Percentiles rank a stretch among this genome's conserved stretches.
These are phyloP conservation scores for Diorhabda sublineata DNA, from an alignment of 1,140 invertebrate genomes.

Conservation along the genomic window DNA sequence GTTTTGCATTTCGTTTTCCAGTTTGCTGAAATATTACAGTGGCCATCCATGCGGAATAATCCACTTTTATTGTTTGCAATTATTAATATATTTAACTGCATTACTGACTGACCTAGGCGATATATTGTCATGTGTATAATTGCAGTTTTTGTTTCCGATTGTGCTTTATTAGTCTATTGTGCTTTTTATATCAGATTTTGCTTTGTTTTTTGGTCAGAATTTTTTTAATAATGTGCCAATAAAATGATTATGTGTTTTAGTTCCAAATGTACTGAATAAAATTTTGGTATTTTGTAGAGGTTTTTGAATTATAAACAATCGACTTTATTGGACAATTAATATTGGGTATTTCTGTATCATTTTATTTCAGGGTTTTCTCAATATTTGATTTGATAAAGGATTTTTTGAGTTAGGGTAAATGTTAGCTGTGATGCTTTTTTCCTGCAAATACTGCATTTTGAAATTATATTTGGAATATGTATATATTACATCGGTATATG, in stretches of 20 bases:
- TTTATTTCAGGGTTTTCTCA: no score
- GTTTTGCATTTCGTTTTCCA: constrained; percentile 29
- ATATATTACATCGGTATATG: no score
- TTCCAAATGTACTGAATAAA: constrained; percentile 12
- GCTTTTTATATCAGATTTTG: constrained; percentile 44
- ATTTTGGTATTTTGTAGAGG: background rate
- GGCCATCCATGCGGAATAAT: constrained; percentile 41
- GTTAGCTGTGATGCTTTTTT: no score
- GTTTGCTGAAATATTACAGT: constrained; percentile 30
- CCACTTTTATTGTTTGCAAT: constrained; percentile 44
- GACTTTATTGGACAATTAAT: no score
- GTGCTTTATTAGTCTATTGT: constrained; percentile 43
- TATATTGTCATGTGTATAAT: constrained; percentile 43
- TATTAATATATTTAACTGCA: constrained; percentile 45
- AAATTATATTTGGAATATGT: no score
- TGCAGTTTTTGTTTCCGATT: constrained; percentile 43
- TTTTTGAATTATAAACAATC: no score
- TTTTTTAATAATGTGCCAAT: constrained; percentile 43
- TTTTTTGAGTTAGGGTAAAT: no score
- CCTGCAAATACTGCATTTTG: no score
- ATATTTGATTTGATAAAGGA: no score
- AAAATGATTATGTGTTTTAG: constrained; percentile 33
- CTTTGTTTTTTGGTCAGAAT: constrained; percentile 36
- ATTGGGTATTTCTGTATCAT: no score
- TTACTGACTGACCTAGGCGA: constrained; percentile 34